A percentile compares a stretch with the other conserved stretches of the same genome.
Conservation (phyloP, 2,888 invertebrate species). For the Apeira syringaria region DNA sequence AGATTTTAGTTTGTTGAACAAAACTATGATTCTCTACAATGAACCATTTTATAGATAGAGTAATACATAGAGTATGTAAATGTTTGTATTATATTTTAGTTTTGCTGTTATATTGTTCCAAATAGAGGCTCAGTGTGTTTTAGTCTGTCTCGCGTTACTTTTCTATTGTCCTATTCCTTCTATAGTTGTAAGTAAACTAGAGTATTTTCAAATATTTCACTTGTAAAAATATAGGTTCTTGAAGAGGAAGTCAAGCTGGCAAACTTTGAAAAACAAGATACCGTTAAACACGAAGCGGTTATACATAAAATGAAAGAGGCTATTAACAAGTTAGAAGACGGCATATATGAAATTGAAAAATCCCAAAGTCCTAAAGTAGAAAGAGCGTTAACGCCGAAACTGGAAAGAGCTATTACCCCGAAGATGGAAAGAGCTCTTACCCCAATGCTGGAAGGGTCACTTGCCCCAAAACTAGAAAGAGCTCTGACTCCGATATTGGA, state of each 20-base stretch:
- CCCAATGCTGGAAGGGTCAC: neutral
- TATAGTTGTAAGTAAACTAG: conserved; percentile 5
- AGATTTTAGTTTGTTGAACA: neutral
- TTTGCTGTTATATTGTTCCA: neutral
- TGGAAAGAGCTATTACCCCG: too few relatives aligned
- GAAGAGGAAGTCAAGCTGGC: conserved; percentile 63
- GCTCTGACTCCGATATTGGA: conserved; percentile 5
- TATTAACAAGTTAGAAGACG: conserved; percentile 67
- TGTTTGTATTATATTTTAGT: neutral
- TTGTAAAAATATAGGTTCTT: conserved; percentile 44
- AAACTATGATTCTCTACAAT: neutral
- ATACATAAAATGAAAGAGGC: conserved; percentile 71
- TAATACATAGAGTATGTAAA: neutral
- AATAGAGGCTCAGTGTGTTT: neutral
- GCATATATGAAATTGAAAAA: conserved; percentile 46
- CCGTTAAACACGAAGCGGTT: conserved; percentile 57
- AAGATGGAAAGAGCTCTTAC: neutral
- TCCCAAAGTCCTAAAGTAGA: conserved; percentile 19
- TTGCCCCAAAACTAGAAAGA: neutral
- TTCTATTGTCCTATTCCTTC: conserved; percentile 4
- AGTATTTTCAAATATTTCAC: conserved; percentile 17
- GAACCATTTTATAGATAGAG: too few relatives aligned
- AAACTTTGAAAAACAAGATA: conserved; percentile 63
- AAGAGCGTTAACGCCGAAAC: neutral
- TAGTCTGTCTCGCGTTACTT: conserved; percentile 1